Base-by-base conservation (phyloP, 2,888 invertebrate species). In the Drosophila neotestacea region DNA sequence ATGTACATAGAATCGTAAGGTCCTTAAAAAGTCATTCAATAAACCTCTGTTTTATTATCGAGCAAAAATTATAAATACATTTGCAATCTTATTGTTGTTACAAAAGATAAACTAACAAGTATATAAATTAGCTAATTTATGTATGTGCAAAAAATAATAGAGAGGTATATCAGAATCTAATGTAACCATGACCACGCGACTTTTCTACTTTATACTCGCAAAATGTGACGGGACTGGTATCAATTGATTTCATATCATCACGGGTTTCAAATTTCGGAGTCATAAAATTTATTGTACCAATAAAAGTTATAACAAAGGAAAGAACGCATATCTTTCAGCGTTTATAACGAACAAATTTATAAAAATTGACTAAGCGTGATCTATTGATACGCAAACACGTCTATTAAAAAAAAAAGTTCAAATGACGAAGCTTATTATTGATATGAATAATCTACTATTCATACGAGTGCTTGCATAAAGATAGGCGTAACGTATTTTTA, bases 181-280 rank as follows among this genome's bases (percentile, higher is more conserved):
- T 51, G 63, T 76, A 77, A 76, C 47, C 64, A 73, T 76, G 73
- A 77, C 22, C 10, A 6, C 16, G 54, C 77, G 39, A 0, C 13
- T 47, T 70, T 54, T 0, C 6, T 30, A 9, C 39, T 32, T 22
- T 2, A 22, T 42, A 10, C 2, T 22, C 30, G 22, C 22, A 22
- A 22, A 13, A 11, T 30, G 13, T 46, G 30, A 36, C 42, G 32
- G 34, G 11, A 7, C 30, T 13, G 27, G 22, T 65, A 38, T 36
- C 36, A 50, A 46, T 6, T 30, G 36, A 34, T 30, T 44, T n/a
- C 64, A 34, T 22, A 22, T 52, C 44, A 58, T 58, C 36, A 39
- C 22, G 50, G 46, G 32, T 13, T 41, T 38, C 30, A 46, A 47
- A 44, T 54, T 47, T 52, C n/a, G 50, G 27, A 7, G 64, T 34